These are phyloP conservation scores for Peromyscus attwateri DNA, from an alignment of 2,797 vertebrate species.

Conservation along the genomic window DNA sequence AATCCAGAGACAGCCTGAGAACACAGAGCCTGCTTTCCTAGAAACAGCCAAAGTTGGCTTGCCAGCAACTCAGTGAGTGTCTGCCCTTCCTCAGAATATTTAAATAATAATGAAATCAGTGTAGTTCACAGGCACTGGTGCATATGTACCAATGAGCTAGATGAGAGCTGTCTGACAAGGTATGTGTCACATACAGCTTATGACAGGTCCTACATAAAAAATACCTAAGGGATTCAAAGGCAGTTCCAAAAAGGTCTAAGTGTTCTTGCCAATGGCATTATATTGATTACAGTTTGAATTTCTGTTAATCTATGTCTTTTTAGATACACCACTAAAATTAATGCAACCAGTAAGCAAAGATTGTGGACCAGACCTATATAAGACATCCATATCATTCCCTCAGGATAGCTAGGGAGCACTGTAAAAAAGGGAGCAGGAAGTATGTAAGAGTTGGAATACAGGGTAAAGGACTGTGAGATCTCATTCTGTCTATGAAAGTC, in stretches of 20 bases:
- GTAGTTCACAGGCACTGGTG: constrained; percentile 6
- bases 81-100: constrained; percentile 52
- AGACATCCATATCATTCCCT: not conserved
- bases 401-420: not conserved
- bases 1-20: not conserved
- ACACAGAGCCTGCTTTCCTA: not conserved
- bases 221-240: not conserved
- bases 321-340: not conserved
- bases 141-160: not conserved
- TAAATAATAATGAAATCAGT: constrained; percentile 63
- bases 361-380: too few relatives aligned
- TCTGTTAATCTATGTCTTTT: not conserved
- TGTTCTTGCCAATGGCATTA: not conserved
- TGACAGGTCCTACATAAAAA: fast-evolving
- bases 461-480: not conserved
- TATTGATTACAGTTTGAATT: not conserved
- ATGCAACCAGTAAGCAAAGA: not conserved
- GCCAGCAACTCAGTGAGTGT: constrained; percentile 29
- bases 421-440: not conserved
- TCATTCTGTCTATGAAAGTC: not conserved
- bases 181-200: fast-evolving
- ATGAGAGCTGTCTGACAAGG: not conserved
- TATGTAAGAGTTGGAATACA: not conserved
- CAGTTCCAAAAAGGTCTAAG: not conserved
- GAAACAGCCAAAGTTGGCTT: constrained; percentile 50